These are phyloP conservation scores for Rotaria socialis DNA, from an alignment of 2,888 invertebrate genomes.

Conservation along the genomic window DNA sequence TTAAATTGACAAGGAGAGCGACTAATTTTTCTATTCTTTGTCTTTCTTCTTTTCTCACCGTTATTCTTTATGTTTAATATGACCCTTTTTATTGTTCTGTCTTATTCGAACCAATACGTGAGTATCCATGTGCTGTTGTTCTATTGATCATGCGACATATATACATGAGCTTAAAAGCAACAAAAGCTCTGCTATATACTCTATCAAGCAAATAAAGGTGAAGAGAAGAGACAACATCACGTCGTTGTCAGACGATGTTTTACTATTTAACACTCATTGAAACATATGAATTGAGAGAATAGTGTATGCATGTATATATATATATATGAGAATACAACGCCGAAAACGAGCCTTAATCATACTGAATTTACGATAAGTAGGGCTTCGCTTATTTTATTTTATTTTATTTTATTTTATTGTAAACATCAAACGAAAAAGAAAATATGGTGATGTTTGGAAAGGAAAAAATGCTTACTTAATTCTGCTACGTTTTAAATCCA, in stretches of 20 bases:
- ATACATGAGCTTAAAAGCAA: conserved; percentile 14
- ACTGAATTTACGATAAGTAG: too few species aligned
- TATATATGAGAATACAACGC: too few species aligned
- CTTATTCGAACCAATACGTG: neutral
- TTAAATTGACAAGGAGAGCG: neutral
- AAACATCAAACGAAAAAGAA: neutral
- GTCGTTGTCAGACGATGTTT: neutral
- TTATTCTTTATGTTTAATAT: neutral
- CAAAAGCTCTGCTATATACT: neutral
- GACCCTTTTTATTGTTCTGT: neutral
- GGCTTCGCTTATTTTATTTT: too few species aligned
- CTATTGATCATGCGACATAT: neutral
- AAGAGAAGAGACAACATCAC: neutral
- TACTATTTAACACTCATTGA: neutral
- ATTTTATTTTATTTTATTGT: neutral
- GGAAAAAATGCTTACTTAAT: neutral
- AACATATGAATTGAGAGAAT: neutral
- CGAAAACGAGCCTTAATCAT: too few species aligned
- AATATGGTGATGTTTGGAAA: neutral
- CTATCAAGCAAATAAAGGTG: neutral
- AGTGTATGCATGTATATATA: too few species aligned
- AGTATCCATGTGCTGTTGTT: neutral
- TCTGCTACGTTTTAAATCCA: neutral
- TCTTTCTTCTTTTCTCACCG: neutral
- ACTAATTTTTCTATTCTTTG: neutral